Evolutionary conservation across 2,113 vertebrate genomes (phyloP), one percentile per base, ranked within the genome.

Genomic region (Holacanthus passer): DNA sequence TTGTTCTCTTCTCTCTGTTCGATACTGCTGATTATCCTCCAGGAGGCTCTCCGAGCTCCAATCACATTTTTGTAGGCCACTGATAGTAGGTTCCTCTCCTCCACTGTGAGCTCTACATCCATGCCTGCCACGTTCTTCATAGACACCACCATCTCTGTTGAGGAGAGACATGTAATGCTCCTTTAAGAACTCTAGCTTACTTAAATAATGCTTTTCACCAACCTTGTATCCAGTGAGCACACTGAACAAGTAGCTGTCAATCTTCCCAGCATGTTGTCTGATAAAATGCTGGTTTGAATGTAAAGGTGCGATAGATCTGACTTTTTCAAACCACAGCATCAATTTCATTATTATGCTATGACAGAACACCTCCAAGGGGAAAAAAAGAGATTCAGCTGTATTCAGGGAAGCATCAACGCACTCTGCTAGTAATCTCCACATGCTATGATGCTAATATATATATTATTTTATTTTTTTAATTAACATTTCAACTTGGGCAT

Each of bases 1-100:
- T 99, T 99, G 94, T 92, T 97, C 95, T 99, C 98, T 93, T 99
- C 98, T 94, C 98, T 98, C 96, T 99, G 97, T 95, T 99, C 97
- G 73, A 99, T 98, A 95, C 97, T 98, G 94, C 98, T 99, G 95
- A 99, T 99, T 97, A 99, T 99, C 95, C 98, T 97, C 98, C 98
- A 99, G 73, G 98, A 99, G 48, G 97, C 98, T 97, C 98, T 97
- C 94, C 98, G 96, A 73, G 98, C 98, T 84, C 98, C 98, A 63
- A 99, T 99, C 94, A 99, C 98, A 24, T 98, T 99, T 95, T 99
- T 99, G 94, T 99, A 99, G 22, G 98, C 97, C 92, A 99, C 98
- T 52, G 98, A 99, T 89, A 99, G 95, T 71, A 99, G 96, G 91
- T 99, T 99, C 94, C 98, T 96, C 94, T 99, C 98, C 94, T 99